Percentiles rank a stretch among this genome's conserved stretches.
These are phyloP conservation scores for Pangasius macronema DNA, from an alignment of 2,797 vertebrate genomes.

Conservation along the genomic window DNA sequence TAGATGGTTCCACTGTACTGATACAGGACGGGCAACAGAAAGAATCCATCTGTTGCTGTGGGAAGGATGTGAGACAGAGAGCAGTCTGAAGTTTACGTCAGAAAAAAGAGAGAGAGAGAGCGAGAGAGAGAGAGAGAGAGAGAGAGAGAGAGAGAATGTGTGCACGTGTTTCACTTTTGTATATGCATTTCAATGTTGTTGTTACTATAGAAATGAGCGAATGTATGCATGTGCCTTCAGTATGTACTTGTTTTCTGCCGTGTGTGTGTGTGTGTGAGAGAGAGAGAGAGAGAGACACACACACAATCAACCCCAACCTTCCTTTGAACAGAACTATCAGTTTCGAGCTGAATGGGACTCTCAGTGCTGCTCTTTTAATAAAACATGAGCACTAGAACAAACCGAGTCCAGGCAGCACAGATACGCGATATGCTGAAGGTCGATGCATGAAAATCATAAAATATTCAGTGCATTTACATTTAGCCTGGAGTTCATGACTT, in stretches of 20 bases:
- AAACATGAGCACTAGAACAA: background rate
- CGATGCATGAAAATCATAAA: background rate
- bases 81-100: slow-evolving; percentile 39
- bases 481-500: background rate
- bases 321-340: background rate
- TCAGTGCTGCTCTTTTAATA: background rate
- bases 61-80: slow-evolving; percentile 55
- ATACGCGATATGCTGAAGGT: background rate
- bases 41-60: slow-evolving; percentile 41
- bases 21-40: slow-evolving; percentile 44
- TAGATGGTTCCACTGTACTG: slow-evolving; percentile 53
- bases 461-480: background rate
- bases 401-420: too few relatives aligned
- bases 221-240: background rate
- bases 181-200: background rate
- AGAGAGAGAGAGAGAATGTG: background rate
- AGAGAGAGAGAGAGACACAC: background rate
- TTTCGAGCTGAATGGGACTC: background rate
- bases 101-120: background rate
- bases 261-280: background rate
- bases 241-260: background rate
- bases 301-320: background rate
- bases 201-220: background rate
- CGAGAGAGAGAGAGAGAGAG: background rate
- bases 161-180: background rate